Percentiles rank a stretch among this genome's conserved stretches.
These are phyloP conservation scores for Enteromius argenteus DNA, from an alignment of 2,797 vertebrate genomes.

Conservation along the genomic window DNA sequence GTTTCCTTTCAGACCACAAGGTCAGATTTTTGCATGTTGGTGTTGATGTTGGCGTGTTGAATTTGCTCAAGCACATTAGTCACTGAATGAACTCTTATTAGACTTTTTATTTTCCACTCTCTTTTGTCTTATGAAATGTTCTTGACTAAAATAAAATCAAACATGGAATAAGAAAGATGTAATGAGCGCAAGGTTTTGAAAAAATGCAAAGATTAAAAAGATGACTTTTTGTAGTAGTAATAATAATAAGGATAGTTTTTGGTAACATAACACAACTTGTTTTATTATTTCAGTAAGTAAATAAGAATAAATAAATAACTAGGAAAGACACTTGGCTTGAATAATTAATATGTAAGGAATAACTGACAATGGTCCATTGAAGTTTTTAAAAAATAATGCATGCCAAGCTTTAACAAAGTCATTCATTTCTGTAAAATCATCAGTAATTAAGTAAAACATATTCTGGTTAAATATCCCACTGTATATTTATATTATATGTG, in stretches of 20 bases:
- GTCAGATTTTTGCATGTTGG: conserved; percentile 1
- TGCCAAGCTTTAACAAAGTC: not conserved
- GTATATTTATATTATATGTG: not conserved
- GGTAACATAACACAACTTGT: not conserved
- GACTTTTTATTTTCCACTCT: conserved; percentile 11
- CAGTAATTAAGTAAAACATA: not conserved
- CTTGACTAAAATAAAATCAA: not conserved
- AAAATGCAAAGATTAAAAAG: not conserved
- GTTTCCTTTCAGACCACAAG: conserved; percentile 11
- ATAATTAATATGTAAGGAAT: not conserved
- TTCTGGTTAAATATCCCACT: not conserved
- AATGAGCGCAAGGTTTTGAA: not conserved
- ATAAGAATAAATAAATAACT: not conserved
- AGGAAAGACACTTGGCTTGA: not conserved
- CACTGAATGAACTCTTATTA: not conserved
- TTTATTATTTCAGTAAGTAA: not conserved
- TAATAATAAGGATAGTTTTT: not conserved
- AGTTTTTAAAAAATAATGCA: too few relatives aligned
- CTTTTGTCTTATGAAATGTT: not conserved
- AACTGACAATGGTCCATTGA: too few relatives aligned
- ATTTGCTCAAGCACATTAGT: conserved; percentile 11
- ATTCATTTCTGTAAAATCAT: not conserved
- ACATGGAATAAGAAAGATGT: not conserved
- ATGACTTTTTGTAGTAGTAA: not conserved
- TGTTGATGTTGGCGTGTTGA: too few relatives aligned